Evolutionary conservation across 2,797 vertebrate species (phyloP).

Genomic region (Pseudocheirus occidentalis): DNA sequence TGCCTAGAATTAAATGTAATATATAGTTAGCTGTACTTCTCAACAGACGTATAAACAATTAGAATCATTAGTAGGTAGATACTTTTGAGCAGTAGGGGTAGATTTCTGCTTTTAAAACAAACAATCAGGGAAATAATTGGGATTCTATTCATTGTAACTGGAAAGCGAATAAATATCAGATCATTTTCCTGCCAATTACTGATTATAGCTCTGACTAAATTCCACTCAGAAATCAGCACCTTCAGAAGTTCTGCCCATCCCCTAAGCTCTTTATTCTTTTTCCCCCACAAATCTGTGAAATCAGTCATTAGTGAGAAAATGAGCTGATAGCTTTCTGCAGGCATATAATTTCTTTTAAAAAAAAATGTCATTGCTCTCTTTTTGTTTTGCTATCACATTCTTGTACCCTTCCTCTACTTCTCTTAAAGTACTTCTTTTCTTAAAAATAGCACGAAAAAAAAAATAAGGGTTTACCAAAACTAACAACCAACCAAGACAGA

Average conservation of each 20-base stretch:
- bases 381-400: background rate
- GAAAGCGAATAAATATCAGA: constrained; percentile 70
- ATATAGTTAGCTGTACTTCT: background rate
- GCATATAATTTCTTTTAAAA: background rate
- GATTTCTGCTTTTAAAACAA: background rate
- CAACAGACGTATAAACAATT: background rate
- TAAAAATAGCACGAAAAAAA: background rate
- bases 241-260: constrained; percentile 1
- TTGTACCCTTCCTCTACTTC: background rate
- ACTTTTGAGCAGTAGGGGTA: background rate
- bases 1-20: background rate
- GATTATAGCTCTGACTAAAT: constrained; percentile 8
- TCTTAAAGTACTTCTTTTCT: background rate
- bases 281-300: background rate
- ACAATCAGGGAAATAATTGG: constrained; percentile 38
- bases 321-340: background rate
- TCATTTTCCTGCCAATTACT: constrained; percentile 51
- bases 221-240: background rate
- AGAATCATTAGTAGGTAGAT: background rate
- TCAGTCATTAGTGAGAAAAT: constrained; percentile 14
- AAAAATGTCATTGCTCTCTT: background rate
- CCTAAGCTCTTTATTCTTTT: background rate
- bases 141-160: constrained; percentile 60
- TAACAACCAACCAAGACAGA: background rate
- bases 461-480: background rate